phyloP scores from a whole-genome alignment of 2,888 invertebrate species.

The Archaeoteleia sp. region DNA sequence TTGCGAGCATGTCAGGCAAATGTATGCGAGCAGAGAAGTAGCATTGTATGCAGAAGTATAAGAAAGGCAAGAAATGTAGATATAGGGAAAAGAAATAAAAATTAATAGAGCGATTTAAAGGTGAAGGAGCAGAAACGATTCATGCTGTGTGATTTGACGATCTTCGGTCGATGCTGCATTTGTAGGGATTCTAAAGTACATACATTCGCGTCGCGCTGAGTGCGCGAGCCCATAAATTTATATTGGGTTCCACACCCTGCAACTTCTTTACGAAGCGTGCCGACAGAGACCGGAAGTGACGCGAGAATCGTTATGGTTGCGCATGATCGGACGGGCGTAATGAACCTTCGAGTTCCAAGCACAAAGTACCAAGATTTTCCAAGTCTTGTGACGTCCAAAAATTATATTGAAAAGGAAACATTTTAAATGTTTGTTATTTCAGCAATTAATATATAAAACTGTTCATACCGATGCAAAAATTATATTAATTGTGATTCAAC shows the following conservation, averaged over 20 bases:
- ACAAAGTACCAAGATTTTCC: constrained; percentile 43
- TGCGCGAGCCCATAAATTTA: constrained; percentile 45
- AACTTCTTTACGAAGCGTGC: constrained; percentile 45
- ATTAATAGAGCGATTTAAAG: constrained; percentile 51
- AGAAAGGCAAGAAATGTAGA: constrained; percentile 33
- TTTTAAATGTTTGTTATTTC: constrained; percentile 32
- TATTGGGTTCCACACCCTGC: constrained; percentile 52
- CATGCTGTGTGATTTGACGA: constrained; percentile 47
- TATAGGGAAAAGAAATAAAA: constrained; percentile 49
- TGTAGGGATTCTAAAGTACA: background rate
- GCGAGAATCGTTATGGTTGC: constrained; percentile 67
- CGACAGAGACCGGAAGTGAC: constrained; percentile 66
- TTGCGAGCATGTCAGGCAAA: too few species aligned
- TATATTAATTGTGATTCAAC: too few species aligned
- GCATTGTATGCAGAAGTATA: constrained; percentile 38
- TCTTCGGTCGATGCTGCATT: constrained; percentile 24
- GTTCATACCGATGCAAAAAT: too few species aligned
- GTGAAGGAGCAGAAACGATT: constrained; percentile 33
- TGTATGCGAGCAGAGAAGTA: constrained; percentile 26
- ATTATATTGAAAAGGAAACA: constrained; percentile 39
- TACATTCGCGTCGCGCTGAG: constrained; percentile 33
- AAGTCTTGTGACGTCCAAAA: constrained; percentile 44
- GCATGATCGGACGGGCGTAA: constrained; percentile 65
- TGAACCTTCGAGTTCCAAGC: constrained; percentile 56
- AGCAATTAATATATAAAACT: too few species aligned